Evolutionary conservation across 2,888 invertebrate species (phyloP).

Genomic region (Digitonthophagus gazella): DNA sequence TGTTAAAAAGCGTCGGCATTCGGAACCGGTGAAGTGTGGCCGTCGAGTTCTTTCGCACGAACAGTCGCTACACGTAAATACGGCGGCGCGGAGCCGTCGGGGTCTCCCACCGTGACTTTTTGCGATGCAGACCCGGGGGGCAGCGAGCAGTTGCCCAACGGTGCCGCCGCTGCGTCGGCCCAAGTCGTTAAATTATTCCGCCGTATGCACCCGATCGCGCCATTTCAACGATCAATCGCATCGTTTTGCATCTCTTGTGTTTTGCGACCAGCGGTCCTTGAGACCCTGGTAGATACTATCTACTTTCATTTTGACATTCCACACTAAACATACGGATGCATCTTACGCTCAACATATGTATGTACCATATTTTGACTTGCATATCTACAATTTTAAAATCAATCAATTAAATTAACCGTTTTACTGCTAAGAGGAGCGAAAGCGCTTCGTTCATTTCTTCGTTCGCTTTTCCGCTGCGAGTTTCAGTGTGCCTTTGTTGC

Average conservation of each 20-base stretch:
- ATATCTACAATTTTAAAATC: too few relatives aligned
- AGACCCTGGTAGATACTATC: too few relatives aligned
- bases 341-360: too few relatives aligned
- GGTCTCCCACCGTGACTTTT: background rate
- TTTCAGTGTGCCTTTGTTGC: too few relatives aligned
- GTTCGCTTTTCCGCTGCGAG: too few relatives aligned
- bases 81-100: background rate
- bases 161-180: background rate
- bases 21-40: background rate
- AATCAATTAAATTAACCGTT: too few relatives aligned
- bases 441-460: too few relatives aligned
- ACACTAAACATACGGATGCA: too few relatives aligned
- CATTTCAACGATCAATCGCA: background rate
- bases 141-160: background rate
- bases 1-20: background rate
- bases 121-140: background rate
- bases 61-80: background rate
- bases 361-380: too few relatives aligned
- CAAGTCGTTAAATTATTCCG: background rate
- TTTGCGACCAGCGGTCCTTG: too few relatives aligned
- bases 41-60: background rate
- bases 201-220: background rate
- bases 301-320: too few relatives aligned
- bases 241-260: background rate
- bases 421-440: too few relatives aligned